A percentile compares a stretch with the other conserved stretches of the same genome.
Evolutionary conservation across 2,888 invertebrate genomes (phyloP).

Genomic region (Vannuccia rotundouncinata): DNA sequence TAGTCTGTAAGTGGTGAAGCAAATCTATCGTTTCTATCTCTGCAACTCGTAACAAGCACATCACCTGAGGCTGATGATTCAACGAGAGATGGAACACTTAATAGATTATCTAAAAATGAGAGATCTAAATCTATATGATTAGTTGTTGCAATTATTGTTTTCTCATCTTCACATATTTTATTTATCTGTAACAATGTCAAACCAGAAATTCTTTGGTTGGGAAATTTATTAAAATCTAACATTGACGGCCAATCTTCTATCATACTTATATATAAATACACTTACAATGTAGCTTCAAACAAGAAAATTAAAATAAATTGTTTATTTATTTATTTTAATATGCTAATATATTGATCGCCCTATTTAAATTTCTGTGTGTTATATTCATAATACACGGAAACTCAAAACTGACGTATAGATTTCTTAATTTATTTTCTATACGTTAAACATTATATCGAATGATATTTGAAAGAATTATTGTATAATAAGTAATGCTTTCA

Average conservation of each 20-base stretch:
- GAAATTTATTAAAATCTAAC: not conserved
- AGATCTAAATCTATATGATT: not conserved
- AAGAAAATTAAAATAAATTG: not conserved
- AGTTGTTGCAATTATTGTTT: not conserved
- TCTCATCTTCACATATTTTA: not conserved
- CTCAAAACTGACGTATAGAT: not conserved
- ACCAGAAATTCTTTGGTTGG: not conserved
- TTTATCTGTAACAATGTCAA: not conserved
- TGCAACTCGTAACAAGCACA: not conserved
- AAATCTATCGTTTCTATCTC: not conserved
- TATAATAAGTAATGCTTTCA: not conserved
- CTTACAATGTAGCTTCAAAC: not conserved
- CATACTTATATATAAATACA: not conserved
- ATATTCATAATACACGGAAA: conserved; percentile 18
- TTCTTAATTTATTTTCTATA: not conserved
- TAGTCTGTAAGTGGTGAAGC: not conserved
- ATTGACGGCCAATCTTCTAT: conserved; percentile 4
- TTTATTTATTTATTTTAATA: not conserved
- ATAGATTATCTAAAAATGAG: not conserved
- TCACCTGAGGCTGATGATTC: not conserved
- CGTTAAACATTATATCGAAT: not conserved
- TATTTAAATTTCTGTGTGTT: conserved; percentile 22
- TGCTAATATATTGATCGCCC: not conserved
- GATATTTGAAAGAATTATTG: conserved; percentile 2
- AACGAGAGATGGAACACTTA: not conserved